Base-by-base conservation (phyloP, 2,888 invertebrate species). In the Saturnia pavonia region DNA sequence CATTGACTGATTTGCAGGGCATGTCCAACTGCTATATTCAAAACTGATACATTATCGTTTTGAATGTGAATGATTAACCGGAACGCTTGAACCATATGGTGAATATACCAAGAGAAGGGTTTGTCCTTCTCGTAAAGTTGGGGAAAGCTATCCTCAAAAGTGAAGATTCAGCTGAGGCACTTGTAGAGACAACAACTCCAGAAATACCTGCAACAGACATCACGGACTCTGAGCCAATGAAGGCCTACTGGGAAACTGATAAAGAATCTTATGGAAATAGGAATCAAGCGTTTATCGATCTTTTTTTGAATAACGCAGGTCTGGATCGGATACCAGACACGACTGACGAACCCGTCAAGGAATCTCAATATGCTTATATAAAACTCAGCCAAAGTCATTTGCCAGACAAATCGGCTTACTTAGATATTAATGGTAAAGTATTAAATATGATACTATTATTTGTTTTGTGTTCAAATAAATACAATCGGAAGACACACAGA, bases 1-100 rank as follows among this genome's bases (percentile, higher is more conserved):
- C 91, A 88, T 94, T 94, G 90, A 91, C 89, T 92, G 88, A 92
- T 93, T 94, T 94, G 83, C 94, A 94, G 94, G 94, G 90, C 88
- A 92, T 92, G 89, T 83, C 86, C 89, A 91, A 85, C 91, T 83
- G 79, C 88, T 90, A 86, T 83, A 85, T 85, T 85, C 83, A 85
- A 88, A 88, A 85, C 86, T 85, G 88, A 90, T 91, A 87, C 87
- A 78, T 88, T 82, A 79, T 85, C 82, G 83, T 88, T 85, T 89
- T 85, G 85, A 89, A 89, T 88, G 89, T 84, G 85, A 89, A 86
- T 85, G 81, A 86, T 83, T 85, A 85, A 85, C 81, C 79, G 82
- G 81, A 78, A 81, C 81, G 83, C 75, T 85, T 83, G 82, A 87
- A 84, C 91, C 92, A 86, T 92, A 94, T 94, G 94, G 89, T 91